phyloP scores from a whole-genome alignment of 2,113 vertebrate genomes.

The Bos javanicus region DNA sequence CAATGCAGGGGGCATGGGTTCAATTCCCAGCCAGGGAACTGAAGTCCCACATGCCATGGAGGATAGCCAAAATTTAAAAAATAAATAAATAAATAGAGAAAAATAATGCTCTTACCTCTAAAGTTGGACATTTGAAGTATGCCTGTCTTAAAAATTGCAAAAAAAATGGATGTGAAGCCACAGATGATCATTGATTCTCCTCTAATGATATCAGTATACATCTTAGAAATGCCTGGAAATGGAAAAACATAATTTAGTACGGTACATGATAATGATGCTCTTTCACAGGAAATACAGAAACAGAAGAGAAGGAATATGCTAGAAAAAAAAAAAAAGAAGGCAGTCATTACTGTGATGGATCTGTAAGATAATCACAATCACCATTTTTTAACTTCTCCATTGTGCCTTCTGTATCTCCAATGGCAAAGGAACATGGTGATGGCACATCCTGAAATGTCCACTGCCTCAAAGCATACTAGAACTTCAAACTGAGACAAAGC shows the following conservation, averaged over 20 bases:
- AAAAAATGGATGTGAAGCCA: constrained; percentile 21
- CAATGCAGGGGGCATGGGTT: not conserved
- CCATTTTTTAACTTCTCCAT: not conserved
- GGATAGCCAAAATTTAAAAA: not conserved
- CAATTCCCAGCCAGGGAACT: not conserved
- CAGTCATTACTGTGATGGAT: not conserved
- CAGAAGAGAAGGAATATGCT: not conserved
- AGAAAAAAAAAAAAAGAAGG: not conserved
- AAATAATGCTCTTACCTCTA: constrained; percentile 30
- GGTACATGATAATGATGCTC: not conserved
- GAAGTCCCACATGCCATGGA: not conserved
- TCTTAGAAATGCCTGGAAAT: constrained; percentile 67
- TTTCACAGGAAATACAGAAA: not conserved
- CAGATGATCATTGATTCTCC: constrained; percentile 65
- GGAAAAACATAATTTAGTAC: not conserved
- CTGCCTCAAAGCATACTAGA: not conserved
- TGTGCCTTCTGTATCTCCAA: not conserved
- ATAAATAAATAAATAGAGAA: not conserved
- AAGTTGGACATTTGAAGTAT: accelerated
- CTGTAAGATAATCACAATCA: not conserved
- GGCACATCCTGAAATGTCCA: not conserved
- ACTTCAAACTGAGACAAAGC: not conserved
- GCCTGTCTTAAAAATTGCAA: constrained; percentile 17
- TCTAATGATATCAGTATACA: constrained; percentile 56
- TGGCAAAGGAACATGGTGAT: not conserved